These are phyloP conservation scores for Augochlorella aurata DNA, from an alignment of 2,888 invertebrate genomes.

Conservation along the genomic window DNA sequence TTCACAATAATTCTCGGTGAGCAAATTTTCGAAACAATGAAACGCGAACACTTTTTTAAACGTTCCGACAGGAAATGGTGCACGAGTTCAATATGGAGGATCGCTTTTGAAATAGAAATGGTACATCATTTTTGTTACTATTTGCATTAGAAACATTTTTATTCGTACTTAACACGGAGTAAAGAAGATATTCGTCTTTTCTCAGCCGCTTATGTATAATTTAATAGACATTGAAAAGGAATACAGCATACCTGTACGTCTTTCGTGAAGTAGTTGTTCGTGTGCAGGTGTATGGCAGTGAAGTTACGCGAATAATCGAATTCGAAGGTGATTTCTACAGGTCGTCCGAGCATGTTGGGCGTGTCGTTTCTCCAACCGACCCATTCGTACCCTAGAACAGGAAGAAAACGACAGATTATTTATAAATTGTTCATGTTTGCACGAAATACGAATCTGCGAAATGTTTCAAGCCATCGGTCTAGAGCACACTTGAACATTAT, in stretches of 20 bases:
- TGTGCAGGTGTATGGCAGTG: constrained; percentile 88
- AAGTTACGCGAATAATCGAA: constrained; percentile 91
- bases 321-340: constrained; percentile 89
- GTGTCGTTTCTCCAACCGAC: constrained; percentile 91
- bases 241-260: constrained; percentile 86
- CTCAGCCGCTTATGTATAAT: background rate
- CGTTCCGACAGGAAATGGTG: background rate
- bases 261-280: constrained; percentile 90
- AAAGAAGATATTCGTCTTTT: background rate
- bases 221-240: background rate
- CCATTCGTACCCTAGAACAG: constrained; percentile 89
- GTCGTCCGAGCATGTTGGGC: constrained; percentile 84
- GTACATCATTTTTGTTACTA: background rate
- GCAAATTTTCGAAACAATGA: too few relatives aligned
- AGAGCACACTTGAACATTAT: background rate
- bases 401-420: background rate
- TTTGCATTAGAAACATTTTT: background rate
- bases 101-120: background rate
- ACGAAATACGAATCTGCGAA: background rate
- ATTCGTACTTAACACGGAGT: background rate
- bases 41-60: too few relatives aligned
- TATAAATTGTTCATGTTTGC: background rate
- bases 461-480: background rate
- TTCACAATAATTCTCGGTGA: background rate
- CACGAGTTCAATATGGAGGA: background rate